Base-by-base conservation (phyloP, 2,113 vertebrate genomes). In the Otocyon megalotis region DNA sequence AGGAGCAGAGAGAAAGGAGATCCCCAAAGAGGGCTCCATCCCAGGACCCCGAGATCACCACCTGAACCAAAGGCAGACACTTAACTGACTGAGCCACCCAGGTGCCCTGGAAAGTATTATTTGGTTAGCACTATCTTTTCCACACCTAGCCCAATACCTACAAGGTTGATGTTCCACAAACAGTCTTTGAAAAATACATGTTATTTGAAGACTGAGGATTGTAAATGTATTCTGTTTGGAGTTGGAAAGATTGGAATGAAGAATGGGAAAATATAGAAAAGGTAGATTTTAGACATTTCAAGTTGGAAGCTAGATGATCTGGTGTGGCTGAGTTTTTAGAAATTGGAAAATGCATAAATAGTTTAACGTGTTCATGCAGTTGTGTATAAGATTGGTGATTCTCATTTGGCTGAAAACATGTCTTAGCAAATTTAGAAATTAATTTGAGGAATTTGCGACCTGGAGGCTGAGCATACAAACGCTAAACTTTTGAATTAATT, bases 361-460 rank as follows among this genome's bases (percentile, higher is more conserved):
- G 2, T 86, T 90, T 91, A 81, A 35, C 2, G 2, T 60, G 56
- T 67, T 22, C 1, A 1, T n/a, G 20, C 1, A 20, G 79, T 85
- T 77, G 87, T 54, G 30, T 71, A 6, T 65, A 91, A 71, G 69
- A 43, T 58, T 43, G 1, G 3, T 30, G 24, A 81, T 16, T 86
- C 28, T 77, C 26, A 56, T 79, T 54, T 84, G 48, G 35, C 17
- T 15, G 20, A 63, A 93, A 96, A n/a, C 16, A 32, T 24, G 9
- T 90, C 85, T 90, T 84, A 74, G 26, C 13, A 88, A 76, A 83
- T 94, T 76, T 72, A 91, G n/a, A 91, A 76, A 80, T 96, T 56
- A 96, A 91, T 86, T 76, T 71, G 26, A 97, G 35, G 80, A 79
- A 90, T 72, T 35, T 62, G 35, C 43, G 93, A 74, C 19, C 28